Conservation (phyloP, 2,113 vertebrate species). For the Campylorhamphus procurvoides region DNA sequence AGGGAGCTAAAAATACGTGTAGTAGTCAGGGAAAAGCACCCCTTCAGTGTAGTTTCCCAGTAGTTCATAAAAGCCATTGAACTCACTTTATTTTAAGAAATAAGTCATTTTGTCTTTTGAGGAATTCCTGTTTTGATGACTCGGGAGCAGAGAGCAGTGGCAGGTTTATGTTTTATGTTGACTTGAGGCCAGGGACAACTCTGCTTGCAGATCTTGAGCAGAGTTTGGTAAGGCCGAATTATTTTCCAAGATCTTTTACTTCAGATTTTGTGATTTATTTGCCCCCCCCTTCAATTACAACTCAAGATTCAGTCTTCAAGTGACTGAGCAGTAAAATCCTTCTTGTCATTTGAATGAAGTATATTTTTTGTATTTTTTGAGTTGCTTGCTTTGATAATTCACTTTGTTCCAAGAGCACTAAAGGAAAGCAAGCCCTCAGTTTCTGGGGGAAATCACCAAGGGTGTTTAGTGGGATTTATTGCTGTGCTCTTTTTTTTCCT, state of each 20-base stretch:
- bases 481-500: background rate
- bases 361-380: background rate
- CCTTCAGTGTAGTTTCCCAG: background rate
- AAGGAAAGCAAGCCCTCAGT: background rate
- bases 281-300: background rate
- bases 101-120: background rate
- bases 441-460: background rate
- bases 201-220: background rate
- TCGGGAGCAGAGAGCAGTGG: background rate
- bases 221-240: background rate
- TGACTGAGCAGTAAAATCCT: background rate
- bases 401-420: background rate
- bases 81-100: background rate
- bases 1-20: background rate
- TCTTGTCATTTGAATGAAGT: background rate
- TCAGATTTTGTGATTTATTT: background rate
- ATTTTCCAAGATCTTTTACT: background rate
- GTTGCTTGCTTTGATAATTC: background rate
- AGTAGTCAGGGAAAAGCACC: background rate
- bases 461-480: background rate
- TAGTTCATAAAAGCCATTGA: background rate
- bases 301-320: background rate
- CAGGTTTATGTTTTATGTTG: background rate
- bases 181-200: background rate
- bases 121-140: background rate